Base-by-base conservation (phyloP, 2,113 vertebrate species). In the Aspiorhynchus laticeps region DNA sequence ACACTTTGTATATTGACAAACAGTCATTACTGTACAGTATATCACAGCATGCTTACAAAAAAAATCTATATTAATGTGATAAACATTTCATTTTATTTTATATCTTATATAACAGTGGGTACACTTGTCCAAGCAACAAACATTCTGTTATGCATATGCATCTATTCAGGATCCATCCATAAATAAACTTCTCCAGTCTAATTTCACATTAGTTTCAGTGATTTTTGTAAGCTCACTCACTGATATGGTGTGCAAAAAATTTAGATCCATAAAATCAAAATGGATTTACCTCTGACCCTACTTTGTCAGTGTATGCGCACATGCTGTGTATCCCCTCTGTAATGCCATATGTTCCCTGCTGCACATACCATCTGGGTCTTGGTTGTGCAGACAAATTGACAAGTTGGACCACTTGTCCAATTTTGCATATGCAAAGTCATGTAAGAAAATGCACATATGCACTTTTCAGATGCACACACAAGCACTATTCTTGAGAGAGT, bases 271-370 rank as follows among this genome's bases (percentile, higher is more conserved):
- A 24, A 24, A 2, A 59, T 24, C 7, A 21, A 59, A 38, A 38
- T 38, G 14, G 11, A 3, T 6, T 33, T 51, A 87, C 63, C 77
- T 11, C 11, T 87, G 61, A 51, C 53, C 63, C 12, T 8, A 3
- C 17, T 15, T 31, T 7, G 8, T 9, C 5, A 53, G 53, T 33
- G 38, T 59, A 41, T 48, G 53, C 53, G 24, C 17, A 33, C 43
- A 74, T 24, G 48, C 48, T 41, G 48, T 74, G 75, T 24, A 31
- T 28, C 11, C 61, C 24, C 19, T 31, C 38, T 61, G 4, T 46
- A 74, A 41, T 33, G 41, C 56, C 78, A 74, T 69, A 63, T 83
- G 84, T 48, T 86, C 38, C 53, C 33, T 85, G 46, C 5, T 77
- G 51, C 56, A 74, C 61, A 83, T 61, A 80, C 53, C 73, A 75